These are phyloP conservation scores for Struthidea cinerea DNA, from an alignment of 2,113 vertebrate species.

Conservation along the genomic window DNA sequence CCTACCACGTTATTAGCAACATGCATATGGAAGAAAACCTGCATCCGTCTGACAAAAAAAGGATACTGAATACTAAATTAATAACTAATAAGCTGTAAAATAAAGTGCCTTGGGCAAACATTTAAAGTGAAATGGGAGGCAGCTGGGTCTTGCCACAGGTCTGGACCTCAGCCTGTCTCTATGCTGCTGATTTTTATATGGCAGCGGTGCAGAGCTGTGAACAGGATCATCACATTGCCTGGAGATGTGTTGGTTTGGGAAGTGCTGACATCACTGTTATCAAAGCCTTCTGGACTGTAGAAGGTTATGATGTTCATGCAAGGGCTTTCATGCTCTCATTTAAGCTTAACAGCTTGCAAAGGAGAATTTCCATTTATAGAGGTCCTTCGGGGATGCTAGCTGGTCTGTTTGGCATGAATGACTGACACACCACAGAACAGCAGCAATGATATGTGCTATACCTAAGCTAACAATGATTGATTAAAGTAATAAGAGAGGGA, in stretches of 20 bases:
- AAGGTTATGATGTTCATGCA: not conserved
- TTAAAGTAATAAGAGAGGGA: constrained; percentile 45
- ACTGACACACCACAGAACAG: constrained; percentile 41
- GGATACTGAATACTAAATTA: not conserved
- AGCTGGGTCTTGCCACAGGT: not conserved
- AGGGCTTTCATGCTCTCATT: not conserved
- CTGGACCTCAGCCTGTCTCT: not conserved
- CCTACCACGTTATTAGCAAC: not conserved
- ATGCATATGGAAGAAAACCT: not conserved
- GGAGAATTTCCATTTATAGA: not conserved
- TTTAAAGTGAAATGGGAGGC: not conserved
- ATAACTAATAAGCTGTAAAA: not conserved
- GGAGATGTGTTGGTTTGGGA: not conserved
- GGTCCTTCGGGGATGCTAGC: not conserved
- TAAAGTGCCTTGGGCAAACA: not conserved
- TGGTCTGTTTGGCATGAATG: constrained; percentile 45
- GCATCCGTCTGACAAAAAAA: not conserved
- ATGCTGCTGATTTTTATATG: not conserved
- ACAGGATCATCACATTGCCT: not conserved
- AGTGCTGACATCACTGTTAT: not conserved
- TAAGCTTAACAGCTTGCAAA: constrained; percentile 11
- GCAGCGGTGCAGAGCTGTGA: not conserved
- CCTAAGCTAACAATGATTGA: constrained; percentile 29
- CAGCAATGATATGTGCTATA: constrained; percentile 6
- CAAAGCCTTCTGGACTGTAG: not conserved